A percentile compares a stretch with the other conserved stretches of the same genome.
Evolutionary conservation across 2,888 invertebrate species (phyloP).

Genomic region (Eilema griseolum): DNA sequence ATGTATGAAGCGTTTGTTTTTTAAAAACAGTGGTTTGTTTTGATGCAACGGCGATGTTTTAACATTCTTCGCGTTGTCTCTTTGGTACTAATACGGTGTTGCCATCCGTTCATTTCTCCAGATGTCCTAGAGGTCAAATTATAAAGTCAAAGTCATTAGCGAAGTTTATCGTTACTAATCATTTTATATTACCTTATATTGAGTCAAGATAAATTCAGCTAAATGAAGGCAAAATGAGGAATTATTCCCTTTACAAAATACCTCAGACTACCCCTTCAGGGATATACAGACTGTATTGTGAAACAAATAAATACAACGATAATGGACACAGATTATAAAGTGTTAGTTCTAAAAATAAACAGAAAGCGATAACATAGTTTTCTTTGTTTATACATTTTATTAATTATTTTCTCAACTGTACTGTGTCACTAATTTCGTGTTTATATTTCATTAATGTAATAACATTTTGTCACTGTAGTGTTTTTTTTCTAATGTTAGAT

Average conservation of each 20-base stretch:
- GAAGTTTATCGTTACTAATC: neutral
- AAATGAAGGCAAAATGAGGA: neutral
- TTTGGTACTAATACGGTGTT: constrained; percentile 27
- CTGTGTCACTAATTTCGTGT: constrained; percentile 1
- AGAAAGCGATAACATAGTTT: neutral
- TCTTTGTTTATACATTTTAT: no score
- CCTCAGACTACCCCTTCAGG: neutral
- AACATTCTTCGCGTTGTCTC: constrained; percentile 49
- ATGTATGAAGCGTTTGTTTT: constrained; percentile 47
- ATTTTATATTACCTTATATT: neutral
- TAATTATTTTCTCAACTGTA: neutral
- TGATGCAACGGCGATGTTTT: constrained; percentile 45
- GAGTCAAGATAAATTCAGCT: neutral
- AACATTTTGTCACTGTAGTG: neutral
- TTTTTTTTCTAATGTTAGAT: no score
- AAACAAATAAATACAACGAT: no score
- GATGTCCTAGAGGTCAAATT: constrained; percentile 14
- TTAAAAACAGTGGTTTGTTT: constrained; percentile 52
- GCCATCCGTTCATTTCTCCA: constrained; percentile 19
- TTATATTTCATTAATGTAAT: constrained; percentile 4
- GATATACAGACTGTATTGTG: neutral
- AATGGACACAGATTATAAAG: neutral
- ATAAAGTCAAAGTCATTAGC: neutral
- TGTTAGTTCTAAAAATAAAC: neutral
- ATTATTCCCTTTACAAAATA: neutral